Base-by-base conservation (phyloP, 2,797 vertebrate genomes). In the Nyctibius grandis region DNA sequence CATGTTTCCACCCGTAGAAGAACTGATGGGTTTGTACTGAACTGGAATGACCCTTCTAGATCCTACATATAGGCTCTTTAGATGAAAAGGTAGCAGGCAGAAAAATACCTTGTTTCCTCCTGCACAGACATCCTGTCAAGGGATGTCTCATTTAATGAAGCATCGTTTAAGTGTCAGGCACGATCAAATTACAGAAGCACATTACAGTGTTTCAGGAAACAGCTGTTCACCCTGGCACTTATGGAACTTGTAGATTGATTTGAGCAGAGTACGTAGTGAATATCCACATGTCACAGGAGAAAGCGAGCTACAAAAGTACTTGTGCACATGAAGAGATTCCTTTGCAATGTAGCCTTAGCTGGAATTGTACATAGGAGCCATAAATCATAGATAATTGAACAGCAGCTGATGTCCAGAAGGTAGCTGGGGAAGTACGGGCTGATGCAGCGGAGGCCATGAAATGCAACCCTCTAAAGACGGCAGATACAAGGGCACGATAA, bases 361-460 rank as follows among this genome's bases (percentile, higher is more conserved):
- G 1, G 68, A 54, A n/a, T 2, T 14, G 47, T 21, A 44, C 36
- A 2, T 2, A 2, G 0, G 3, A 65, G 28, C 33, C 33, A 12
- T 48, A 45, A 36, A 61, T 23, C 50, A 10, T 1, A 38, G 6
- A 4, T 5, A n/a, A 60, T 0, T 11, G 38, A 61, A 44, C 15
- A 15, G 28, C 25, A 29, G 38, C 17, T 6, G 9, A 18, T 23
- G 57, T n/a, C 31, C 69, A 45, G 26, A 36, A 56, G 26, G 70
- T 15, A 44, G 40, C 26, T 40, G 42, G 53, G 59, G 29, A 40
- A 5, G 6, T 16, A 34, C 0, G 1, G n/a, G 18, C 45, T 20
- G 34, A 11, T 2, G 38, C 16, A 60, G 18, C 0, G 0, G 28
- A 34, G n/a, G 42, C 34, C 45, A 17, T 23, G 29, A 42, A 50